Percentiles rank a stretch among this genome's conserved stretches.
phyloP scores from a whole-genome alignment of 2,797 vertebrate species.

The Pangasius larnaudii region DNA sequence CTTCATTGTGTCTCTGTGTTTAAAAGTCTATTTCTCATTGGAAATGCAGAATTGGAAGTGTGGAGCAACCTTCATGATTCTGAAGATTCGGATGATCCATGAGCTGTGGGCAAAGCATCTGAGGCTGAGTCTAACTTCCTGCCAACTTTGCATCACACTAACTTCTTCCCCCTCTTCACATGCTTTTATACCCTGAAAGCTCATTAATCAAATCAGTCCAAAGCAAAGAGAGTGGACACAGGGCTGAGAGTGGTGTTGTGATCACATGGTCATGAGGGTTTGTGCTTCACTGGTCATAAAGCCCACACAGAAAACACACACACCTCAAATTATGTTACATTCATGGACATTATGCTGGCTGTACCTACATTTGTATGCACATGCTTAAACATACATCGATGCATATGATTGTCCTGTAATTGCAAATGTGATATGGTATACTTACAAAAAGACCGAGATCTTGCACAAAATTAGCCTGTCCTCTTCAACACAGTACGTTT shows the following conservation, averaged over 20 bases:
- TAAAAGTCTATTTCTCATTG: slow-evolving; percentile 31
- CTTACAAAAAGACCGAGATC: not conserved
- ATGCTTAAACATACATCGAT: not conserved
- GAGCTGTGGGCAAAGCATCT: slow-evolving; percentile 61
- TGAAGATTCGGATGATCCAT: slow-evolving; percentile 45
- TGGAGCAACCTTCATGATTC: slow-evolving; percentile 3
- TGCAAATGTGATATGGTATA: not conserved
- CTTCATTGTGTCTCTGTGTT: not conserved
- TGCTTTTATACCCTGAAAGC: slow-evolving; percentile 67
- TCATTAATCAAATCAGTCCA: slow-evolving; percentile 71
- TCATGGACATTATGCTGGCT: too few species aligned
- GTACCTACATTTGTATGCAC: not conserved
- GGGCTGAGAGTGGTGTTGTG: slow-evolving; percentile 50
- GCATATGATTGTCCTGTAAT: not conserved
- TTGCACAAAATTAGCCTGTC: not conserved
- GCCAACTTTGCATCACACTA: slow-evolving; percentile 61
- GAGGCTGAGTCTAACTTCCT: slow-evolving; percentile 40
- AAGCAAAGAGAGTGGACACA: slow-evolving; percentile 47
- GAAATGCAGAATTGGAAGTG: not conserved
- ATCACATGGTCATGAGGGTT: slow-evolving; percentile 52
- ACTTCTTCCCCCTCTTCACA: slow-evolving; percentile 64
- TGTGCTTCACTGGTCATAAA: slow-evolving; percentile 25
- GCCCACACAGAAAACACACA: slow-evolving; percentile 25
- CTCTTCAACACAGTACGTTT: not conserved
- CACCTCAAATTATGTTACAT: not conserved